Evolutionary conservation across 2,797 vertebrate genomes (phyloP).

Genomic region (Tympanoctomys barrerae): DNA sequence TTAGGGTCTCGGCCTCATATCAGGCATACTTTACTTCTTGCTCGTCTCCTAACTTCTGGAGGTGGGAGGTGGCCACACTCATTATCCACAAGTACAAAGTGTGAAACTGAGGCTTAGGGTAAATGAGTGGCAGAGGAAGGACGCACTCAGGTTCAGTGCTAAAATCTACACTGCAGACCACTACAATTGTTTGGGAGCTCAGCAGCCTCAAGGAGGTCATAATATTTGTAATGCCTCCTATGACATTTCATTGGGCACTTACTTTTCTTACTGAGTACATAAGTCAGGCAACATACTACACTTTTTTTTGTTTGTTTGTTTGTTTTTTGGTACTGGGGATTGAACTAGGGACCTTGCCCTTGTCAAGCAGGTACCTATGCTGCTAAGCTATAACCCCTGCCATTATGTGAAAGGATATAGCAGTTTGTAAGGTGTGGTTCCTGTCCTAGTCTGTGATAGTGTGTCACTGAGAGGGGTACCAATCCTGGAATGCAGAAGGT

Average conservation of each 20-base stretch:
- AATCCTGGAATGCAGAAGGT: background rate
- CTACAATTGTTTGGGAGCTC: background rate
- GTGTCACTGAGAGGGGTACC: background rate
- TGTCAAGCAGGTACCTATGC: too few relatives aligned
- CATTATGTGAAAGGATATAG: background rate
- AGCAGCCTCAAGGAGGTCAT: background rate
- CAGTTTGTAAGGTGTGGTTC: background rate
- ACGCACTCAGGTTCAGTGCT: background rate
- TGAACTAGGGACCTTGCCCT: too few relatives aligned
- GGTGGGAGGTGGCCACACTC: background rate
- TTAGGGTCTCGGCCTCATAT: background rate
- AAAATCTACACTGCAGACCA: background rate
- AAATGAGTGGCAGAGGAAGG: background rate
- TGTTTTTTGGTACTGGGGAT: too few relatives aligned
- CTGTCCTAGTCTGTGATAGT: background rate
- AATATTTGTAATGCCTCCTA: background rate
- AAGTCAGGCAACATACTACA: background rate
- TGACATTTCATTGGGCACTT: background rate
- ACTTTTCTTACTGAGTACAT: background rate
- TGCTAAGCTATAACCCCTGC: too few relatives aligned
- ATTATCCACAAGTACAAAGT: background rate
- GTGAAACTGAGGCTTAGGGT: background rate
- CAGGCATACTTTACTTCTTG: fast-evolving
- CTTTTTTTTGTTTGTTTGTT: too few relatives aligned
- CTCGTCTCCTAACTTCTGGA: background rate